Conservation (phyloP, 1,140 invertebrate species). For the Cydia fagiglandana region DNA sequence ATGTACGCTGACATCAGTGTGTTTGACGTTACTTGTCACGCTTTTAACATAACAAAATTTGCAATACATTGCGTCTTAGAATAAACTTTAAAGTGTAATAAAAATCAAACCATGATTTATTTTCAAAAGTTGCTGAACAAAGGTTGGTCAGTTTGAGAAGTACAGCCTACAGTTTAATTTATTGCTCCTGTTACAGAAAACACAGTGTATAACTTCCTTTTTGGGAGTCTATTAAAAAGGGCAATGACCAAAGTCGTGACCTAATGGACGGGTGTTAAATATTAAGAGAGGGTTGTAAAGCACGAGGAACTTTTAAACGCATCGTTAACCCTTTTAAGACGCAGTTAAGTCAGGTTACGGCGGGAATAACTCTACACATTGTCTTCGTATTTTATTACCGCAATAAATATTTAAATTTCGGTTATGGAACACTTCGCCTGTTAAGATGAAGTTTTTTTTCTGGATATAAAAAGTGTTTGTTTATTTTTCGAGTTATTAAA, state of each 20-base stretch:
- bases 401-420: constrained; percentile 31
- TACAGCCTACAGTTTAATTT: no score
- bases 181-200: no score
- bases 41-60: no score
- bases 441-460: not conserved
- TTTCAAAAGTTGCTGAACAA: no score
- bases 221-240: not conserved
- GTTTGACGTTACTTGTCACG: no score
- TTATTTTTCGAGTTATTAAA: constrained; percentile 20
- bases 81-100: no score
- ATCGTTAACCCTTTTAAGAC: constrained; percentile 29
- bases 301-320: constrained; percentile 32
- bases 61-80: no score
- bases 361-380: constrained; percentile 20
- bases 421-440: constrained; percentile 22
- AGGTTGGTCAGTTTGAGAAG: no score
- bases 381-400: constrained; percentile 22
- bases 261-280: constrained; percentile 28
- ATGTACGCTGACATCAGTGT: no score
- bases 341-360: constrained; percentile 24
- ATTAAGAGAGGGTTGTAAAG: constrained; percentile 30
- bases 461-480: constrained; percentile 8
- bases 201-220: no score
- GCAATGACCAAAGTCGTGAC: not conserved
- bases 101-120: no score